Conservation (phyloP, 2,888 invertebrate species). For the Cephus pulcher region DNA sequence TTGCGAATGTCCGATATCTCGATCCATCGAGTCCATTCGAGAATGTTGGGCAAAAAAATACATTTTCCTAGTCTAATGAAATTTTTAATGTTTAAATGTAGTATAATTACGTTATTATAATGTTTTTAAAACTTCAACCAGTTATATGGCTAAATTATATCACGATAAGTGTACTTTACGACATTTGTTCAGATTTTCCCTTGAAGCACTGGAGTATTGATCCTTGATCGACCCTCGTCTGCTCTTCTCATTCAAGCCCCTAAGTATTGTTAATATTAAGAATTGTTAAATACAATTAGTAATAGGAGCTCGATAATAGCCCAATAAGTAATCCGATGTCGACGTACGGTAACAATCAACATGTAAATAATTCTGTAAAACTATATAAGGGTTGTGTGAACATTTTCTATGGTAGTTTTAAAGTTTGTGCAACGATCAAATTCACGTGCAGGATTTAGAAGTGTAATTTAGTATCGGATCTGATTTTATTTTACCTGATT, state of each 20-base stretch:
- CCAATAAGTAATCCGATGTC: slow-evolving; percentile 34
- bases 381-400: slow-evolving; percentile 25
- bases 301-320: slow-evolving; percentile 24
- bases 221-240: not conserved
- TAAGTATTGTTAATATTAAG: slow-evolving; percentile 43
- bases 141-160: not conserved
- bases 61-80: slow-evolving; percentile 26
- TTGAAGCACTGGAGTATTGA: not conserved
- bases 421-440: slow-evolving; percentile 49
- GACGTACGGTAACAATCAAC: slow-evolving; percentile 33
- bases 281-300: slow-evolving; percentile 21
- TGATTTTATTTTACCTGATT: slow-evolving; percentile 9
- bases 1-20: not conserved
- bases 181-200: not conserved
- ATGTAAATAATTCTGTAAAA: slow-evolving; percentile 26
- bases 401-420: slow-evolving; percentile 47
- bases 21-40: not conserved
- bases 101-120: slow-evolving; percentile 10
- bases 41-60: not conserved
- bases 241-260: not conserved
- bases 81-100: slow-evolving; percentile 21
- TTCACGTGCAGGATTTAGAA: slow-evolving; percentile 27
- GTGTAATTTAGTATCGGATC: not conserved
- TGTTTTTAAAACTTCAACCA: not conserved
- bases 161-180: not conserved